Evolutionary conservation across 2,888 invertebrate genomes (phyloP), one percentile per base, ranked within the genome.

Genomic region (Phytoseiulus persimilis): DNA sequence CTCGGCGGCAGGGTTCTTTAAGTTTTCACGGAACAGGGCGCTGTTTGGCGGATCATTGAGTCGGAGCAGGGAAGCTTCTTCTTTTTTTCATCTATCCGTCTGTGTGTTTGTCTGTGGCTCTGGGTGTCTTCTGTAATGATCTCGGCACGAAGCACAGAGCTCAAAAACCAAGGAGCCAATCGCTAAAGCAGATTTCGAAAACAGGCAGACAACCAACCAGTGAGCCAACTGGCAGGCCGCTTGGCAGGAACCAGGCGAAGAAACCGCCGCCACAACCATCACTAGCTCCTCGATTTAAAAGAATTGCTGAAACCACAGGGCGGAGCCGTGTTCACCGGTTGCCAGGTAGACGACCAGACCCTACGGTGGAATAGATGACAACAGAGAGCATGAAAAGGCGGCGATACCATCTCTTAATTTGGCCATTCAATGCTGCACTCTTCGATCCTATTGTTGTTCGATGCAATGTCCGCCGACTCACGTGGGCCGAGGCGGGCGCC

Each of bases 101-200:
- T 65, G 65, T 65, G 65, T 65, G 65, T 65, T 65, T 65, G 65
- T 65, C 65, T 65, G 65, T 28, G 65, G 65, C 65, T 65, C 65
- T 65, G 65, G 65, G 65, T 65, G 65, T 65, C 65, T 65, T 65
- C 65, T 65, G 65, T 65, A 65, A 65, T 65, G 65, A 65, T 65
- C 65, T 65, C 65, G 65, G 65, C 65, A 65, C 65, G 65, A 65
- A 6, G 65, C 65, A 65, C 65, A 65, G 65, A 65, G 65, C 65
- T 65, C 65, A 14, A 65, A 65, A 65, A 65, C 65, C 28, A 65
- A 28, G 18, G 65, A 65, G 65, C 65, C 65, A 65, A 65, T 65
- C 65, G 65, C 11, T 2, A 65, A 65, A 65, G 65, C 65, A 65
- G 65, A 65, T 65, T 65, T 65, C 28, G 65, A 65, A 65, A 65